Evolutionary conservation across 2,113 vertebrate species (phyloP).

Genomic region (Esox niger): DNA sequence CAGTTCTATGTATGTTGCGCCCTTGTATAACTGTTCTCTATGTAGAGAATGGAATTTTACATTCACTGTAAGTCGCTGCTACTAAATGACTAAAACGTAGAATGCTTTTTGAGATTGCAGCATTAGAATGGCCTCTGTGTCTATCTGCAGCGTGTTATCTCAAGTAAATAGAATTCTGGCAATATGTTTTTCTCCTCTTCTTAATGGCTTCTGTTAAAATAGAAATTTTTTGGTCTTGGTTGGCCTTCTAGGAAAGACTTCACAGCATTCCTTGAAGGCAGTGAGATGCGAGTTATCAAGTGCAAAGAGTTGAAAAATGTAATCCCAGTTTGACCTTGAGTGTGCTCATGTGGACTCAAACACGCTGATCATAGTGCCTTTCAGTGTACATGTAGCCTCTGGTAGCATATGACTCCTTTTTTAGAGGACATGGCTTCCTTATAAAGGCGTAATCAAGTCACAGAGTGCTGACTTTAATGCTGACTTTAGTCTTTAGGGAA

Average conservation of each 20-base stretch:
- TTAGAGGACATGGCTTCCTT: constrained; percentile 10
- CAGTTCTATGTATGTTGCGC: no score
- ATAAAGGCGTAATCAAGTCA: constrained; percentile 29
- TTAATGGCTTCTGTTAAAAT: not conserved
- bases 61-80: no score
- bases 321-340: not conserved
- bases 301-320: not conserved
- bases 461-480: constrained; percentile 34
- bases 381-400: constrained; percentile 21
- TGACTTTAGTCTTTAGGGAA: constrained; percentile 28
- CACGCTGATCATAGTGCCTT: not conserved
- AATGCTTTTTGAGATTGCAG: not conserved
- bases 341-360: not conserved
- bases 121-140: not conserved
- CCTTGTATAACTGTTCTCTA: no score
- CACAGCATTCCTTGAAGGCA: constrained; percentile 2
- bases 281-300: not conserved
- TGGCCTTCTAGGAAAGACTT: not conserved
- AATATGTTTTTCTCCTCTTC: not conserved
- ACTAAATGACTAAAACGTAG: no score
- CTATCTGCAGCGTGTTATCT: not conserved
- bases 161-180: not conserved
- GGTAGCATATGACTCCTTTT: constrained; percentile 13
- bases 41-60: no score
- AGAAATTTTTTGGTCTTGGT: constrained; percentile 15